These are phyloP conservation scores for Kryptolebias ocellatus DNA, from an alignment of 2,797 vertebrate species.

Conservation along the genomic window DNA sequence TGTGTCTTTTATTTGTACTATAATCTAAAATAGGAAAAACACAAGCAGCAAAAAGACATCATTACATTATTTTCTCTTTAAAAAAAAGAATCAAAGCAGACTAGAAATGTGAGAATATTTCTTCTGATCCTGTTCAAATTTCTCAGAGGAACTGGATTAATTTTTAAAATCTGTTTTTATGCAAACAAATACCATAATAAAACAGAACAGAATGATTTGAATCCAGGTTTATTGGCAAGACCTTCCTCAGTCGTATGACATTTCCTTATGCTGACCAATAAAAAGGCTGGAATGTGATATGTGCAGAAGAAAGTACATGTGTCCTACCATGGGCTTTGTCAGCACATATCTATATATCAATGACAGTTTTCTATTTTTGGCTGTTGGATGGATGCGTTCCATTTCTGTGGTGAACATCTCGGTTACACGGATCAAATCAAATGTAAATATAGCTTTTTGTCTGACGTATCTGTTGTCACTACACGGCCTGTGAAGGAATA, in stretches of 20 bases:
- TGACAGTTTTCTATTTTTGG: slow-evolving; percentile 65
- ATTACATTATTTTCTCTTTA: too few species aligned
- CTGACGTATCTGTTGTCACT: neutral
- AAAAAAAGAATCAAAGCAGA: too few species aligned
- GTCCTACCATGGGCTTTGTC: slow-evolving; percentile 48
- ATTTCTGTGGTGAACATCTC: slow-evolving; percentile 42
- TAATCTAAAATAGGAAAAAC: too few species aligned
- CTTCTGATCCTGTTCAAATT: too few species aligned
- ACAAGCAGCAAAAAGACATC: too few species aligned
- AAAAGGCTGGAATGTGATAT: slow-evolving; percentile 55
- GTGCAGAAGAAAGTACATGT: slow-evolving; percentile 47
- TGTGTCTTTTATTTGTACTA: too few species aligned
- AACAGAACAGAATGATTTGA: neutral
- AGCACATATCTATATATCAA: slow-evolving; percentile 61
- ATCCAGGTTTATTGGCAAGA: slow-evolving; percentile 28
- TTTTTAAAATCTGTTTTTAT: too few species aligned
- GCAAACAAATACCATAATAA: too few species aligned
- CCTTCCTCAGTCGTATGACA: slow-evolving; percentile 55
- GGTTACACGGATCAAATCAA: slow-evolving; percentile 31
- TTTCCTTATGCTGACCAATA: slow-evolving; percentile 69
- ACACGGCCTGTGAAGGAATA: neutral
- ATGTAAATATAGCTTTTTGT: slow-evolving; percentile 3
- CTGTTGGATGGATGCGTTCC: slow-evolving; percentile 42
- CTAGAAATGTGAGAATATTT: too few species aligned
- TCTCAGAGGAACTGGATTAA: too few species aligned